Percentiles rank a stretch among this genome's conserved stretches.
phyloP scores from a whole-genome alignment of 2,797 vertebrate genomes.

The Malurus leucopterus region DNA sequence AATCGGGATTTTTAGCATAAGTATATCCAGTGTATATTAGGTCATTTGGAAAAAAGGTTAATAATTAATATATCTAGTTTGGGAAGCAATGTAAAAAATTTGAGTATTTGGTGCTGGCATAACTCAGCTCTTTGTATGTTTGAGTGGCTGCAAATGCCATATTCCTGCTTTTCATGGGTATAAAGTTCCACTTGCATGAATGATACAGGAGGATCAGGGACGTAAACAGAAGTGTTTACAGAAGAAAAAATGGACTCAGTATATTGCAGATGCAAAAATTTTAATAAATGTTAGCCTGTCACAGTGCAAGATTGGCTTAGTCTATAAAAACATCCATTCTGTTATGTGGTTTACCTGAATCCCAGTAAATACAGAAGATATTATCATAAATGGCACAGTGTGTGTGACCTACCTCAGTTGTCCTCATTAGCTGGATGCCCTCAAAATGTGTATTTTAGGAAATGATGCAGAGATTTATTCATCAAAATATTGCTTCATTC shows the following conservation, averaged over 20 bases:
- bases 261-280: neutral
- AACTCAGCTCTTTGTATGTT: neutral
- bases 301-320: neutral
- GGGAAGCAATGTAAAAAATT: neutral
- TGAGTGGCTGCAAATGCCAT: neutral
- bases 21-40: neutral
- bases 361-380: neutral
- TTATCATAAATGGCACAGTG: neutral
- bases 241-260: neutral
- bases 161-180: neutral
- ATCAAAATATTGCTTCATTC: constrained; percentile 23
- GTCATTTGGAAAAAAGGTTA: neutral
- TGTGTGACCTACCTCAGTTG: neutral
- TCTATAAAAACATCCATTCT: neutral
- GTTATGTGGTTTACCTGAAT: neutral
- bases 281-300: neutral
- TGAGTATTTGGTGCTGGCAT: neutral
- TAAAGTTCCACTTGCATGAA: neutral
- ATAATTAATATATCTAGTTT: neutral
- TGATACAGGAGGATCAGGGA: neutral
- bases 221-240: neutral
- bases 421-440: neutral
- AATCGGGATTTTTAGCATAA: neutral
- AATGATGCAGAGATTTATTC: constrained; percentile 15
- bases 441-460: neutral